A percentile compares a stretch with the other conserved stretches of the same genome.
phyloP scores from a whole-genome alignment of 2,888 invertebrate species.

The Cantharis flavilabris region DNA sequence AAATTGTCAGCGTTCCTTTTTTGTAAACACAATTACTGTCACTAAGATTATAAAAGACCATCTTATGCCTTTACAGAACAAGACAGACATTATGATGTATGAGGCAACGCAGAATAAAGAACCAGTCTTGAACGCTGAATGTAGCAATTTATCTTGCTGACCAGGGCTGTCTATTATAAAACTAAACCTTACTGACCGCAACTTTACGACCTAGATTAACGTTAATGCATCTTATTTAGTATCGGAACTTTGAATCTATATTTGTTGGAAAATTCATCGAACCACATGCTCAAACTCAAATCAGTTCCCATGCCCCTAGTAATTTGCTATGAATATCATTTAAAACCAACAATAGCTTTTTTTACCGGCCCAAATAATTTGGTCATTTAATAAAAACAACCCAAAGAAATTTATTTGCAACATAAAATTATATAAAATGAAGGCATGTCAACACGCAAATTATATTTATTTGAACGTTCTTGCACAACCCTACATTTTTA shows the following conservation, averaged over 20 bases:
- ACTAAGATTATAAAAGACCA: constrained; percentile 37
- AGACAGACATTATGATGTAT: constrained; percentile 48
- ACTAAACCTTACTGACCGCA: constrained; percentile 28
- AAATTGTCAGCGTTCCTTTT: constrained; percentile 22
- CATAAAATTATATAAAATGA: background rate
- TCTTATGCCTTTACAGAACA: constrained; percentile 33
- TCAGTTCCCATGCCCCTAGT: background rate
- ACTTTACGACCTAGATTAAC: constrained; percentile 27
- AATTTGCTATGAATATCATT: background rate
- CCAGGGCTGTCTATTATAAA: constrained; percentile 38
- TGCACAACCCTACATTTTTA: background rate
- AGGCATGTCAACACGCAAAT: background rate
- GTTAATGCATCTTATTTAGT: constrained; percentile 22
- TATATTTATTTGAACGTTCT: background rate
- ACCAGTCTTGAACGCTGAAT: constrained; percentile 45
- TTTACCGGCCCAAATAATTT: background rate
- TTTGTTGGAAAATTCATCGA: constrained; percentile 2
- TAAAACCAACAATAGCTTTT: background rate
- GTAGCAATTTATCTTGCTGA: constrained; percentile 46
- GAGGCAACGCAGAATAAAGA: constrained; percentile 42
- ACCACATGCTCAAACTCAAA: background rate
- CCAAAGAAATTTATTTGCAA: background rate
- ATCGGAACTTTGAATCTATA: constrained; percentile 14
- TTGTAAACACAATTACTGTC: constrained; percentile 24
- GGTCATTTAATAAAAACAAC: background rate